Conservation (phyloP, 1,140 invertebrate genomes). For the Drosophila eugracilis region DNA sequence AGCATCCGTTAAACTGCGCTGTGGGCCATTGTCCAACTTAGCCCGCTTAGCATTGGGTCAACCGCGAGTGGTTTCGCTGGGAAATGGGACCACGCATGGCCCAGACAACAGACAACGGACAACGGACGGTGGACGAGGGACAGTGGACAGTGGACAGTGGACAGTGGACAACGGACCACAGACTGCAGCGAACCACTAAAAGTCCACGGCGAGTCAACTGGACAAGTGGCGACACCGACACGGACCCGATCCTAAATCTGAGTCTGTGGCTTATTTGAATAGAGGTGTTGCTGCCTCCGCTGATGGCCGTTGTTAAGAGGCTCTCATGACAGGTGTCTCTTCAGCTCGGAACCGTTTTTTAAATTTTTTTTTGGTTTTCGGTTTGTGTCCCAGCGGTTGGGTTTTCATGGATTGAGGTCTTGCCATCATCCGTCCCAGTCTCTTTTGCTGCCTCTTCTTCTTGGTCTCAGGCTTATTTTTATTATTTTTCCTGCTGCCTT, state of each 20-base stretch:
- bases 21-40: slow-evolving; percentile 80
- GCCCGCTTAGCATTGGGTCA: slow-evolving; percentile 80
- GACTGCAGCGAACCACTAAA: slow-evolving; percentile 1
- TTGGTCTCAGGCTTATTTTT: slow-evolving; percentile 22
- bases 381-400: slow-evolving; percentile 30
- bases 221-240: slow-evolving; percentile 17
- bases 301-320: slow-evolving; percentile 54
- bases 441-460: background rate
- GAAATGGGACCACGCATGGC: slow-evolving; percentile 76
- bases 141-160: background rate
- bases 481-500: slow-evolving; percentile 47
- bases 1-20: slow-evolving; percentile 76
- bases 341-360: slow-evolving; percentile 42
- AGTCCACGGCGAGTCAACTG: background rate
- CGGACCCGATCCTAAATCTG: slow-evolving; percentile 44
- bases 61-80: slow-evolving; percentile 47
- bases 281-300: slow-evolving; percentile 61
- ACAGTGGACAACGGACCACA: background rate
- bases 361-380: background rate
- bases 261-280: slow-evolving; percentile 66
- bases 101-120: slow-evolving; percentile 6
- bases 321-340: slow-evolving; percentile 50
- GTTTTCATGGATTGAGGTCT: slow-evolving; percentile 28
- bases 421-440: slow-evolving; percentile 1
- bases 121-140: background rate